These are phyloP conservation scores for Drosophila obscura DNA, from an alignment of 1,140 invertebrate species.

Conservation along the genomic window DNA sequence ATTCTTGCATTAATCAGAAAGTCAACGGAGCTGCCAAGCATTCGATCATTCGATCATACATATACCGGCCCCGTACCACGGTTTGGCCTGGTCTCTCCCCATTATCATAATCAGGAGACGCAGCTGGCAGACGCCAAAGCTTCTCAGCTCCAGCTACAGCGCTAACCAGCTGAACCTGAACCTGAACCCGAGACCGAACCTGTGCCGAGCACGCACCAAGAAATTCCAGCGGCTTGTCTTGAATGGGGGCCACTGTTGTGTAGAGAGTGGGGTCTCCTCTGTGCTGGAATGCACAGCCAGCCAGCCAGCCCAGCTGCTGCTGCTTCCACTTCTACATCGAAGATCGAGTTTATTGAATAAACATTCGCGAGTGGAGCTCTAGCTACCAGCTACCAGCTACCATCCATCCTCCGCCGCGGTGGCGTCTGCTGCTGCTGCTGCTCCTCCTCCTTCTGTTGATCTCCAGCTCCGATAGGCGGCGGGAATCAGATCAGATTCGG, in stretches of 20 bases:
- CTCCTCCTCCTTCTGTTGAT: constrained; percentile 43
- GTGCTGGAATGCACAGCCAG: constrained; percentile 43
- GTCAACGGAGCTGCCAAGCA: constrained; percentile 78
- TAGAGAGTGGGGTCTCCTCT: constrained; percentile 13
- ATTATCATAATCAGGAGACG: constrained; percentile 79
- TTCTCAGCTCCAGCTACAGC: constrained; percentile 16
- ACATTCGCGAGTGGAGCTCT: constrained; percentile 55
- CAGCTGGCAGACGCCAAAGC: constrained; percentile 73
- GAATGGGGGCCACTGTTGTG: constrained; percentile 68
- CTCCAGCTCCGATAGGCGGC: constrained; percentile 65
- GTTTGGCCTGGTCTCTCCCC: constrained; percentile 28
- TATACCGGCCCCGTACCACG: constrained; percentile 41
- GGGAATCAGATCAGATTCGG: constrained; percentile 77
- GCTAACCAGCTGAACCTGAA: constrained; percentile 36
- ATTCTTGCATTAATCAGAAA: constrained; percentile 83
- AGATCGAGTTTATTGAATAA: constrained; percentile 82
- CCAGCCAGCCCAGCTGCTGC: constrained; percentile 38
- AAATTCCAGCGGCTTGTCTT: constrained; percentile 81
- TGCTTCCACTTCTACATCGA: constrained; percentile 39
- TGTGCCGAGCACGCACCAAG: constrained; percentile 83
- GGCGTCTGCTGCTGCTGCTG: constrained; percentile 57
- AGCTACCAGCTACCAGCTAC: constrained; percentile 15
- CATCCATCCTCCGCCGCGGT: constrained; percentile 24
- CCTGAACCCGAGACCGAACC: constrained; percentile 47
- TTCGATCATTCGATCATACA: constrained; percentile 73